Conservation (phyloP, 2,113 vertebrate genomes). For the Peromyscus maniculatus region DNA sequence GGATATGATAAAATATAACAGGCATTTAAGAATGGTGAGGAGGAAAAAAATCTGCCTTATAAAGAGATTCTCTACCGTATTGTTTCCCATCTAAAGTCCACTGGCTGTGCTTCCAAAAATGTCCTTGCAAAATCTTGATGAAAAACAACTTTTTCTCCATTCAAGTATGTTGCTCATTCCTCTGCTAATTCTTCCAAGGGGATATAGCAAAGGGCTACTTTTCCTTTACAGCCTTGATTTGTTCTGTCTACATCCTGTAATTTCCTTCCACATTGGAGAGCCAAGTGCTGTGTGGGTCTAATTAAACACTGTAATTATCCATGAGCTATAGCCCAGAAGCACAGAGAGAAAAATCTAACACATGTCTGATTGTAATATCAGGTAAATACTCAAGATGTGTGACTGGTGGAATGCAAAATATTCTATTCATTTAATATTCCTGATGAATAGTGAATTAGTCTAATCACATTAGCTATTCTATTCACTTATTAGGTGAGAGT, state of each 20-base stretch:
- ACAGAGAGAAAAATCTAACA: slow-evolving; percentile 72
- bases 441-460: slow-evolving; percentile 88
- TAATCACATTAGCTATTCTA: slow-evolving; percentile 91
- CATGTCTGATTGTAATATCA: slow-evolving; percentile 86
- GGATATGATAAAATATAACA: background rate
- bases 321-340: slow-evolving; percentile 78
- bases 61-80: background rate
- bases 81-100: slow-evolving; percentile 38
- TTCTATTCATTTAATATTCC: slow-evolving; percentile 90
- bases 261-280: slow-evolving; percentile 72
- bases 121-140: slow-evolving; percentile 58
- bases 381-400: slow-evolving; percentile 83
- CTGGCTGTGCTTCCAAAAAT: slow-evolving; percentile 15
- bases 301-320: slow-evolving; percentile 84
- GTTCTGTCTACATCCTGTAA: slow-evolving; percentile 72
- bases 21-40: background rate
- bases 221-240: slow-evolving; percentile 67
- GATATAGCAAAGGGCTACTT: slow-evolving; percentile 61
- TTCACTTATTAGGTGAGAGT: slow-evolving; percentile 89
- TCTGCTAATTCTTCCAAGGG: slow-evolving; percentile 19
- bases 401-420: slow-evolving; percentile 86
- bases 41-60: background rate
- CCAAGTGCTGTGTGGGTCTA: slow-evolving; percentile 80
- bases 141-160: slow-evolving; percentile 63
- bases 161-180: background rate